These are phyloP conservation scores for Metalampra italica DNA, from an alignment of 2,888 invertebrate genomes.

Conservation along the genomic window DNA sequence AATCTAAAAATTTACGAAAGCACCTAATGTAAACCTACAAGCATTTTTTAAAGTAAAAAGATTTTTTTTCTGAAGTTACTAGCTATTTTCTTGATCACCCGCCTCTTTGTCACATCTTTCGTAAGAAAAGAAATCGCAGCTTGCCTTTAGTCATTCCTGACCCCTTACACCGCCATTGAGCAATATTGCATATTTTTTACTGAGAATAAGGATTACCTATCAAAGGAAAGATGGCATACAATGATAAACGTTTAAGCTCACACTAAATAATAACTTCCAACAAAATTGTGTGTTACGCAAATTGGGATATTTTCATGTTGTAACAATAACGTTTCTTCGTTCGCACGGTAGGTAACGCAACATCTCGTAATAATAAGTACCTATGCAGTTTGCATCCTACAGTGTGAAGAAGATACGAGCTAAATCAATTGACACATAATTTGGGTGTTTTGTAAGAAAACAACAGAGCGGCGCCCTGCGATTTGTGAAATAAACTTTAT, in stretches of 20 bases:
- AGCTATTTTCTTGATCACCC: no score
- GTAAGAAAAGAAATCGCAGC: neutral
- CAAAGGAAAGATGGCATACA: neutral
- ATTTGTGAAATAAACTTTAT: no score
- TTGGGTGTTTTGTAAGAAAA: neutral
- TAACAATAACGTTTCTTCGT: conserved; percentile 30
- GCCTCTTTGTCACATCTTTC: neutral
- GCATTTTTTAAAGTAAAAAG: no score
- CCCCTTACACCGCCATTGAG: no score
- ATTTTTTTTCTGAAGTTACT: no score
- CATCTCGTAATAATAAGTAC: conserved; percentile 39
- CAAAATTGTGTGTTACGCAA: conserved; percentile 37
- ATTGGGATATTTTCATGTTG: conserved; percentile 37
- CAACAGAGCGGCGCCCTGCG: neutral
- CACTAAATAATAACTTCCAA: neutral
- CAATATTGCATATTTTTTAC: no score
- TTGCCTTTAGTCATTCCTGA: no score
- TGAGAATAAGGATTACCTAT: neutral
- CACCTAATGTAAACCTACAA: no score
- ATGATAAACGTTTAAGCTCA: neutral
- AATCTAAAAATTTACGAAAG: no score
- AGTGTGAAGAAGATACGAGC: neutral
- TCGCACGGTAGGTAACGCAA: conserved; percentile 43
- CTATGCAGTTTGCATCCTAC: conserved; percentile 13
- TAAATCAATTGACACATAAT: conserved; percentile 1